Base-by-base conservation (phyloP, 2,797 vertebrate species). In the Psittacula echo region DNA sequence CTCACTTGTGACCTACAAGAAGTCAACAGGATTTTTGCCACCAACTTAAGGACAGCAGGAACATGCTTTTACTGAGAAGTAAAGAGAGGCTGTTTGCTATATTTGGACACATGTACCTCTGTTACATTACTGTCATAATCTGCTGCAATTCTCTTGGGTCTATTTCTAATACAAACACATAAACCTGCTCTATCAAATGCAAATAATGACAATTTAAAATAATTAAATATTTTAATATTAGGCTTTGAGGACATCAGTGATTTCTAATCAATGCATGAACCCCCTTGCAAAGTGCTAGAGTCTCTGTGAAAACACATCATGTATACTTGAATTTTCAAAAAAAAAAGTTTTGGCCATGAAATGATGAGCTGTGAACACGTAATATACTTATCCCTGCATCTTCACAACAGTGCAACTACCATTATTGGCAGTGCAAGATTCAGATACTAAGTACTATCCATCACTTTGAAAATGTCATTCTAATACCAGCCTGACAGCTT, bases 381-480 rank as follows among this genome's bases (percentile, higher is more conserved):
- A 66, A 91, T 15, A 17, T 58, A 67, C 82, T 87, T 85, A 80
- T 64, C 47, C 15, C 67, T 79, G 64, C 48, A 58, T 50, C 61
- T 86, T 82, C 58, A 65, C 74, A 93, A 64, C 21, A 74, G 50
- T 56, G 45, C 70, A 92, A 41, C 76, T 87, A 15, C 22, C 48
- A 48, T 50, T 90, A 87, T 7, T 87, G 70, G 51, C 81, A 77
- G 56, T 29, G 13, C 39, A 64, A 62, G 44, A 74, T 92, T 92
- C 34, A 2, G 65, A 71, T 30, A 58, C 37, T 73, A 90, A 94
- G 80, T 77, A 81, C 62, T 89, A 78, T 45, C 73, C 73, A 44
- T 85, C 90, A 67, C 47, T 89, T 90, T 75, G 8, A 20, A 97
- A 97, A 82, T 76, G n/a, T 71, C 72, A 89, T 48, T 85, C 26